Evolutionary conservation across 2,113 vertebrate genomes (phyloP), one percentile per base, ranked within the genome.

Genomic region (Galemys pyrenaicus): DNA sequence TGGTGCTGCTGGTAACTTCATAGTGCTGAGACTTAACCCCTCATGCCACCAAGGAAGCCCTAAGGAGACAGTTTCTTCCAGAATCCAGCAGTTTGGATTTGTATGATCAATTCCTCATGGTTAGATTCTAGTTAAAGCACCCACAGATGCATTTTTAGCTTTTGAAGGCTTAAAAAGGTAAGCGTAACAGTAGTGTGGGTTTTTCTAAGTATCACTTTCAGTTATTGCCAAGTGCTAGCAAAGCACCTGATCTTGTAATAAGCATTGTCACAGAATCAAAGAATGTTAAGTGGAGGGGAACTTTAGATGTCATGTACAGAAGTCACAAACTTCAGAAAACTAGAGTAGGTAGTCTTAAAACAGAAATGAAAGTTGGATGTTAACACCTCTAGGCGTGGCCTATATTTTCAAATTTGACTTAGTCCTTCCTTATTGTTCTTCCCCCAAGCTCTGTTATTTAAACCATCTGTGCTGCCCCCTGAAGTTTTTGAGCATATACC

Each of bases 341-440:
- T 88, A 75, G 58, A 80, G 75, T 62, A 32, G 56, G 12, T 32
- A 54, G 56, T 68, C 37, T 74, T 79, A 62, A 73, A 77, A 56
- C 4, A 41, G 60, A 75, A 83, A 79, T 37, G 60, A 87, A 70
- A 58, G 44, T 3, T 86, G 64, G 19, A 89, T 78, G 77, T 84
- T 94, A 13, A 54, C 30, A 65, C 26, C 28, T 44, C 80, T 30
- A 78, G 15, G 10, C 44, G 9, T 74, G 12, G 77, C 56, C 5
- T 88, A 19, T 68, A 8, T 75, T 95, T 94, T 80, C 49, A 74
- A n/a, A 51, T 86, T 81, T 74, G 49, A 86, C 49, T 35, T 86
- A 24, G 41, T 39, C 3, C 9, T 82, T 68, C 20, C 5, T 81
- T 67, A 26, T 68, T 68, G 26, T 73, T 84, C 37, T 16, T 82